Conservation (phyloP, 2,888 invertebrate genomes). For the Melitaea athalia region DNA sequence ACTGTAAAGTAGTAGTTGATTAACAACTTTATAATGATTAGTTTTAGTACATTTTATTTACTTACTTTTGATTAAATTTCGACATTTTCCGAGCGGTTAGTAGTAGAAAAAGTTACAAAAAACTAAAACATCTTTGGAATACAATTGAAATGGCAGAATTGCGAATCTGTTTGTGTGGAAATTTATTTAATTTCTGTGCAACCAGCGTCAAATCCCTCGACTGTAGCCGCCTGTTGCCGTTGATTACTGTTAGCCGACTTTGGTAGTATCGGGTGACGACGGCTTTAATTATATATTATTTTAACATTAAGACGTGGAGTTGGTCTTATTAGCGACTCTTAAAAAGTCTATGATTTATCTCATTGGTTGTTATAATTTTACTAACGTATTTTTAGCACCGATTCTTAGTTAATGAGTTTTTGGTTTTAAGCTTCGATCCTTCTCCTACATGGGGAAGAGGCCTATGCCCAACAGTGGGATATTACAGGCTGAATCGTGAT, state of each 20-base stretch:
- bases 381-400: background rate
- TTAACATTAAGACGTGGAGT: background rate
- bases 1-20: no score
- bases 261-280: background rate
- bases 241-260: constrained; percentile 30
- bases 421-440: no score
- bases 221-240: constrained; percentile 28
- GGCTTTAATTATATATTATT: constrained; percentile 15
- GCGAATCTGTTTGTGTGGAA: constrained; percentile 14
- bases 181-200: constrained; percentile 27
- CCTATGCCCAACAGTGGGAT: no score
- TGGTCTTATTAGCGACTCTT: background rate
- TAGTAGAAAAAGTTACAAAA: no score
- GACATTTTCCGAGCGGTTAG: no score
- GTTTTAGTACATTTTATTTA: no score
- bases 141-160: background rate
- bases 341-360: background rate
- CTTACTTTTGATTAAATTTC: no score
- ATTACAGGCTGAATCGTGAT: no score
- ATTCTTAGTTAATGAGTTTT: background rate
- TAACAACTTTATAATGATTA: no score
- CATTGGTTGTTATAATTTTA: background rate
- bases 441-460: no score
- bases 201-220: constrained; percentile 26
- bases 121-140: no score